Evolutionary conservation across 2,797 vertebrate genomes (phyloP).

Genomic region (Siniperca scherzeri): DNA sequence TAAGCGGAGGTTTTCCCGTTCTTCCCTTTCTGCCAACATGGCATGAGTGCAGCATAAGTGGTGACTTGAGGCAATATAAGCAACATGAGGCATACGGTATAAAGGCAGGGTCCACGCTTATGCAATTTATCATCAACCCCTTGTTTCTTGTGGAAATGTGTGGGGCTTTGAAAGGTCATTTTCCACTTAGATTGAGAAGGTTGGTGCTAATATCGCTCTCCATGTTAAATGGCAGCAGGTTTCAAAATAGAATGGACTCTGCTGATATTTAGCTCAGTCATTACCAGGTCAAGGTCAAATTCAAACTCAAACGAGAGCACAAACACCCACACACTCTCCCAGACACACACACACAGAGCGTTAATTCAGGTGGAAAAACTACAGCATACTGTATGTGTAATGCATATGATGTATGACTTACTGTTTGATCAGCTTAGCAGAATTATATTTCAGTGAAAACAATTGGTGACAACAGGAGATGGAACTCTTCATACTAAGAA

Average conservation of each 20-base stretch:
- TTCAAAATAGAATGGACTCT: conserved; percentile 37
- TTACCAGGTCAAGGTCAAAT: conserved; percentile 50
- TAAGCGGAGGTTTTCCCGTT: neutral
- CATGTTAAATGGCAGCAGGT: conserved; percentile 55
- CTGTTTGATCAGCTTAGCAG: conserved; percentile 3
- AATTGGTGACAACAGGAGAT: conserved; percentile 15
- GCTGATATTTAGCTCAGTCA: conserved; percentile 59
- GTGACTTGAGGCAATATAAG: conserved; percentile 40
- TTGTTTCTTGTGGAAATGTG: conserved; percentile 43
- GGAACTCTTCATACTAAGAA: conserved; percentile 20
- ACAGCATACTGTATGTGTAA: neutral
- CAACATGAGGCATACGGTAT: conserved; percentile 2
- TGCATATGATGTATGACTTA: conserved; percentile 16
- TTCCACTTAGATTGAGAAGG: conserved; percentile 46
- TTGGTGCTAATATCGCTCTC: conserved; percentile 39
- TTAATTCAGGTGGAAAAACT: conserved; percentile 5
- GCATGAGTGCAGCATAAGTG: conserved; percentile 9
- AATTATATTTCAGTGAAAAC: conserved; percentile 31
- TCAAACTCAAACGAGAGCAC: conserved; percentile 6
- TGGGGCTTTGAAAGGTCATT: conserved; percentile 66
- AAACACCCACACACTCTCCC: neutral
- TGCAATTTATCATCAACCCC: conserved; percentile 43
- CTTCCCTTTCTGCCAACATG: neutral
- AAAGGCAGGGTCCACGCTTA: conserved; percentile 14
- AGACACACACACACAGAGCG: neutral